Conservation (phyloP, 2,113 vertebrate genomes). For the Apistogramma diplotaenia region DNA sequence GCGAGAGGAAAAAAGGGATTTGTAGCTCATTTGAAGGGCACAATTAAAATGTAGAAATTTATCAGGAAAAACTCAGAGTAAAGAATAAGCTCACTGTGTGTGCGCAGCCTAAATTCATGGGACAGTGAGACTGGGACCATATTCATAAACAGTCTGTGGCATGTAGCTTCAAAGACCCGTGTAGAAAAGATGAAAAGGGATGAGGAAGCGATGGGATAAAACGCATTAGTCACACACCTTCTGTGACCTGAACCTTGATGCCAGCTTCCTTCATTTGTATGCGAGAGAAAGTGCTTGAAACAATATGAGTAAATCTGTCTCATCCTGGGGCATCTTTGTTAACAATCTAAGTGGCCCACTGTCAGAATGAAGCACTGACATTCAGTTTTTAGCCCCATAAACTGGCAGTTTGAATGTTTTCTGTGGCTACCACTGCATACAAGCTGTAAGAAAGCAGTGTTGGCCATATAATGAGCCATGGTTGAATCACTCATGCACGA, state of each 20-base stretch:
- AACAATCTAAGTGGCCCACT: conserved; percentile 1
- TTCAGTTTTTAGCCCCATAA: conserved; percentile 10
- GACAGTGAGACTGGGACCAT: not conserved
- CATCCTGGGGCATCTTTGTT: not conserved
- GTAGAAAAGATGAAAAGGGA: not conserved
- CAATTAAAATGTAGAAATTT: conserved; percentile 46
- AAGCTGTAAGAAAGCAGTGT: not conserved
- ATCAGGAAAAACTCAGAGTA: not conserved
- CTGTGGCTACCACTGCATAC: not conserved
- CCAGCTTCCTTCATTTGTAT: not conserved
- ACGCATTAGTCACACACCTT: not conserved
- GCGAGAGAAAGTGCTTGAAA: not conserved
- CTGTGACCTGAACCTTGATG: conserved; percentile 1
- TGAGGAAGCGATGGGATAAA: not conserved
- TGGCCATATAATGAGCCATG: not conserved
- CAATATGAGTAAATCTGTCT: not conserved
- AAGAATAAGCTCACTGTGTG: not conserved
- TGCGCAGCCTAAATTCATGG: not conserved
- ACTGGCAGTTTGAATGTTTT: not conserved
- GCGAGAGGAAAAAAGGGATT: conserved; percentile 11
- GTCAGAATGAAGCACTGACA: not conserved
- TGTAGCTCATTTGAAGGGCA: conserved; percentile 41
- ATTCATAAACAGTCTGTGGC: not conserved
- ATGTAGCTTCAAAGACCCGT: not conserved
- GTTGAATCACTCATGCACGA: not conserved